Evolutionary conservation across 2,113 vertebrate genomes (phyloP).

Genomic region (Engystomops pustulosus): DNA sequence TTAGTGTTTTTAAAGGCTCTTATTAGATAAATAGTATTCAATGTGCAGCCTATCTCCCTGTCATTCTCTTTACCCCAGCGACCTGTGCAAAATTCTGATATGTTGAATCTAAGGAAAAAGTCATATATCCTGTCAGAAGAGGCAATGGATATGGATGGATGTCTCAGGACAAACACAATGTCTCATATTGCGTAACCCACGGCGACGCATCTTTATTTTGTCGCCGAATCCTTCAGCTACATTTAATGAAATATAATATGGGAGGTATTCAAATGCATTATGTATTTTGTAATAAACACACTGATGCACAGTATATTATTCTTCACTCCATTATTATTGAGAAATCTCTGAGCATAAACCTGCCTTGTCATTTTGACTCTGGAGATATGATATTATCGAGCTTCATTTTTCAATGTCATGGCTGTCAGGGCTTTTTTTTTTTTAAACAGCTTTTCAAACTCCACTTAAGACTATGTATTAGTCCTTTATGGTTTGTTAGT

Average conservation of each 20-base stretch:
- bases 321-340: background rate
- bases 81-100: conserved; percentile 9
- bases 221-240: background rate
- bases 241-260: background rate
- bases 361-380: background rate
- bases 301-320: background rate
- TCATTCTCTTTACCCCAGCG: conserved; percentile 29
- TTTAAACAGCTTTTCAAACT: conserved; percentile 55
- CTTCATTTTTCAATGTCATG: conserved; percentile 47
- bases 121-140: conserved; percentile 22
- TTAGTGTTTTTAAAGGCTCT: background rate
- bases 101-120: conserved; percentile 10
- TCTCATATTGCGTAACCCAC: background rate
- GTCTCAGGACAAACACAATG: background rate
- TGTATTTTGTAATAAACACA: conserved; percentile 19
- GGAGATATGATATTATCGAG: conserved; percentile 27
- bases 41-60: background rate
- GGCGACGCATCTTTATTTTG: background rate
- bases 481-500: conserved; percentile 42
- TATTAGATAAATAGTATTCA: conserved; percentile 5
- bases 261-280: background rate
- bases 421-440: background rate
- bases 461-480: conserved; percentile 38
- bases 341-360: background rate
- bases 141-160: background rate